Evolutionary conservation across 2,113 vertebrate genomes (phyloP).

Genomic region (Mustela nigripes): DNA sequence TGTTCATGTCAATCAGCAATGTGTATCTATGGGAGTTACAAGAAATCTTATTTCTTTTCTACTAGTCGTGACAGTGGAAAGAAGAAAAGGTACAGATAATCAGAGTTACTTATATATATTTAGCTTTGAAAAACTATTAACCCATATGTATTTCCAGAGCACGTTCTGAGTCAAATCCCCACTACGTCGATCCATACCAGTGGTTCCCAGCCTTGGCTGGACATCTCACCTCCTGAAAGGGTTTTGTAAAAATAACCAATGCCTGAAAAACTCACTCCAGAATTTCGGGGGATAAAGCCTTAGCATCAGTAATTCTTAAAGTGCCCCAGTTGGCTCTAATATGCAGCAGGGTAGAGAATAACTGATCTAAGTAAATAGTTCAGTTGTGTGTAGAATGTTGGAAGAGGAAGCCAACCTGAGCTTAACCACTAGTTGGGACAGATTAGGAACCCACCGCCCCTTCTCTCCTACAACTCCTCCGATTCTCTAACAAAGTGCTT

Average conservation of each 20-base stretch:
- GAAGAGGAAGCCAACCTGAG: not conserved
- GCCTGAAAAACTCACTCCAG: not conserved
- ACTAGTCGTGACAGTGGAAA: not conserved
- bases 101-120: not conserved
- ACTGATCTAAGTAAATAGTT: not conserved
- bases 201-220: not conserved
- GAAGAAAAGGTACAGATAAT: not conserved
- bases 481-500: not conserved
- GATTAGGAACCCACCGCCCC: not conserved
- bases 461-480: not conserved
- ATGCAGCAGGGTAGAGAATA: not conserved
- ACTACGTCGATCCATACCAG: not conserved
- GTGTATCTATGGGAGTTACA: not conserved
- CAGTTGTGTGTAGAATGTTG: not conserved
- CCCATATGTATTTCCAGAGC: not conserved
- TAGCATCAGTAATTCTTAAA: not conserved
- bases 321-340: not conserved
- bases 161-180: not conserved
- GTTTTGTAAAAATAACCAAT: not conserved
- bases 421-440: not conserved
- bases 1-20: not conserved
- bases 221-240: not conserved
- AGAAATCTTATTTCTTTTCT: constrained; percentile 14
- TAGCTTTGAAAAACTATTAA: constrained; percentile 6
- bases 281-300: not conserved